Percentiles rank a stretch among this genome's conserved stretches.
Conservation (phyloP, 2,888 invertebrate genomes). For the Thera britannica region DNA sequence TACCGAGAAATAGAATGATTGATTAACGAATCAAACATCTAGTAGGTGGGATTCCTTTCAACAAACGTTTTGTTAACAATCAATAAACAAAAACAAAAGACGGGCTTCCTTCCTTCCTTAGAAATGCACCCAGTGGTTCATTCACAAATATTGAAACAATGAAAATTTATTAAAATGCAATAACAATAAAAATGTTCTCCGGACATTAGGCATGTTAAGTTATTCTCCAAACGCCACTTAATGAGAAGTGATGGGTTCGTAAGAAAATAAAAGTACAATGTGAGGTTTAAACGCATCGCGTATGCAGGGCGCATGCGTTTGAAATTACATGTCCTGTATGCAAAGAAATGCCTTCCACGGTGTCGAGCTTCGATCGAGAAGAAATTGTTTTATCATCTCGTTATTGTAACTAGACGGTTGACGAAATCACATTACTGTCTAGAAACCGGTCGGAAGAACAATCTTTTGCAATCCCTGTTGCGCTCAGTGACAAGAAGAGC, state of each 20-base stretch:
- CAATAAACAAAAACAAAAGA: conserved; percentile 63
- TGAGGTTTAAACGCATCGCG: conserved; percentile 69
- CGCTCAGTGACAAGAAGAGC: neutral
- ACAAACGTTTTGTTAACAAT: conserved; percentile 43
- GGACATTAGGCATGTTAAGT: conserved; percentile 82
- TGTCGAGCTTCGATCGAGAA: conserved; percentile 52
- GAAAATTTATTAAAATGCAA: conserved; percentile 83
- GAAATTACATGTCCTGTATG: conserved; percentile 79
- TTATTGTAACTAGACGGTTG: conserved; percentile 25
- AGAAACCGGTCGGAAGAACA: conserved; percentile 12
- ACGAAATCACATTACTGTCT: conserved; percentile 18
- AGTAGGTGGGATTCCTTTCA: conserved; percentile 40
- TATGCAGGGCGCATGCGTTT: conserved; percentile 75
- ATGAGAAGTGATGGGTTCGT: conserved; percentile 85
- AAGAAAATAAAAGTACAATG: conserved; percentile 82
- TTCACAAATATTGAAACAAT: conserved; percentile 70
- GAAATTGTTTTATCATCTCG: conserved; percentile 48
- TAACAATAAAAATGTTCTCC: conserved; percentile 84
- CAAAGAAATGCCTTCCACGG: conserved; percentile 69
- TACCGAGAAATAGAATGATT: conserved; percentile 19
- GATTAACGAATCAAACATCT: conserved; percentile 5
- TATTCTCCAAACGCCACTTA: conserved; percentile 84
- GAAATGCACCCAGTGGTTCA: conserved; percentile 63
- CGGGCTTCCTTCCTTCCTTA: conserved; percentile 77
- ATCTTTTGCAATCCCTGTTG: conserved; percentile 1